Base-by-base conservation (phyloP, 2,113 vertebrate species). In the Conger conger region DNA sequence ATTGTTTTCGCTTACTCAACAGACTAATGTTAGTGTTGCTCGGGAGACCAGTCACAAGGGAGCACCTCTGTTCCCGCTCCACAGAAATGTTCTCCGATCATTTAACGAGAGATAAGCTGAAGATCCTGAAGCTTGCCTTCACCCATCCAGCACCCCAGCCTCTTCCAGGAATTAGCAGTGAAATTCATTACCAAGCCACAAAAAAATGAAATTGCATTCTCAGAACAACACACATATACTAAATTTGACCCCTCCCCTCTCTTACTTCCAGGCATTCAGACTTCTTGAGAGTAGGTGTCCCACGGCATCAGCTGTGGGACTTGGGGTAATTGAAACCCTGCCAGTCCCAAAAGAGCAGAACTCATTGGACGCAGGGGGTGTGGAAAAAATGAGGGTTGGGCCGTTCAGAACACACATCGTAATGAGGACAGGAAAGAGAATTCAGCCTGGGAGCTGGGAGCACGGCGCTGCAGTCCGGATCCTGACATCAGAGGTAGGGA, bases 21-120 rank as follows among this genome's bases (percentile, higher is more conserved):
- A 68, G 84, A 79, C 84, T 85, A 84, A 88, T 88, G 83, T 88
- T 88, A 86, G 84, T 40, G 42, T 92, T 90, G 90, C 90, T 86
- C 53, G 17, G 91, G 90, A 85, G 86, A 92, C 63, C 30, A 54
- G 85, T 86, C 86, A 78, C 83, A 81, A 1, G 86, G 87, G 90
- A 92, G 18, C 60, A n/a, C 20, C 33, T 33, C 11, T 81, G 86
- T 79, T 84, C 86, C 78, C 83, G 82, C 60, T 85, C 85, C 84
- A 63, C 80, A 84, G 84, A 38, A 16, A 68, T 86, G 45, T 45
- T 79, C 35, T 79, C 73, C 40, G 45, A 83, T 83, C 86, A 63
- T 86, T 86, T 85, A 88, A 89, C 80, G 60, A 89, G 83, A 45
- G 81, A 63, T 33, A 73, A 84, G 17, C 80, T 83, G 35, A n/a